Conservation (phyloP, 2,888 invertebrate genomes). For the Netelia melanura region DNA sequence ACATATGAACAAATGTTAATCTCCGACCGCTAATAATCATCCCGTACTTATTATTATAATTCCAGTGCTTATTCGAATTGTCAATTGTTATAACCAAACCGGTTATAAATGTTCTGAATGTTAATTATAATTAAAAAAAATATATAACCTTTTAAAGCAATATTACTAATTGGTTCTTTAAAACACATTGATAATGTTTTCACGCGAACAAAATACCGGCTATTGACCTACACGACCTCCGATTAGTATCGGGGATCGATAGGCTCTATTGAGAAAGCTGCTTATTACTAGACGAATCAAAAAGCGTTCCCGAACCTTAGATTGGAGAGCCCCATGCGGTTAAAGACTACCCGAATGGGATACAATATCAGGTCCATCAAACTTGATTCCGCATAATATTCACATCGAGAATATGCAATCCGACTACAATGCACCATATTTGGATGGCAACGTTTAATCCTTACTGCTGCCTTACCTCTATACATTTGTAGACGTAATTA, state of each 20-base stretch:
- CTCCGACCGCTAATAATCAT: too few relatives aligned
- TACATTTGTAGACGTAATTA: too few relatives aligned
- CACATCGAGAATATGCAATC: constrained; percentile 24
- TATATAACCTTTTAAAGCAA: too few relatives aligned
- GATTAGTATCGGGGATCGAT: background rate
- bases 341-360: constrained; percentile 16
- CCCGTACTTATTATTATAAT: too few relatives aligned
- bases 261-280: background rate
- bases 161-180: too few relatives aligned
- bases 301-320: constrained; percentile 5
- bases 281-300: background rate
- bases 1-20: too few relatives aligned
- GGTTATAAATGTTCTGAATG: too few relatives aligned
- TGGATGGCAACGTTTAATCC: background rate
- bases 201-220: background rate
- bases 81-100: too few relatives aligned
- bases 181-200: background rate
- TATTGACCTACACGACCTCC: background rate
- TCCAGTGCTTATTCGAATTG: too few relatives aligned
- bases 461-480: background rate
- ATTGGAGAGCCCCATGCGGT: constrained; percentile 31
- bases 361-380: constrained; percentile 33
- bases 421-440: background rate
- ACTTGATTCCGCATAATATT: background rate
- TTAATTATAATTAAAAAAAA: too few relatives aligned